A percentile compares a stretch with the other conserved stretches of the same genome.
phyloP scores from a whole-genome alignment of 1,140 invertebrate genomes.

The Oreohelix idahoensis region DNA sequence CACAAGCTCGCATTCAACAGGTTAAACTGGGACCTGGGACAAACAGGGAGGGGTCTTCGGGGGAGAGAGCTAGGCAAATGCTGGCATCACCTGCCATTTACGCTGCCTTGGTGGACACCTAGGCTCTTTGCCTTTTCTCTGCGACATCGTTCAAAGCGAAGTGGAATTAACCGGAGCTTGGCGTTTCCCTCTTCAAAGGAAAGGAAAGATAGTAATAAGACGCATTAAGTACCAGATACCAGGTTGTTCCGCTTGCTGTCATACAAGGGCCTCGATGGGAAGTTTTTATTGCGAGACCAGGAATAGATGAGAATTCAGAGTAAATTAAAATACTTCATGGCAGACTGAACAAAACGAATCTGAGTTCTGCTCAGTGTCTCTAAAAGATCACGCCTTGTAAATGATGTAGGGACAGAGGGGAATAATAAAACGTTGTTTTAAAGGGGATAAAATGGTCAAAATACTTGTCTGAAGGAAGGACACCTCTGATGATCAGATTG shows the following conservation, averaged over 20 bases:
- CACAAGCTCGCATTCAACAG: conserved; percentile 6
- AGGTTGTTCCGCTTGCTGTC: neutral
- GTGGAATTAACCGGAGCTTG: neutral
- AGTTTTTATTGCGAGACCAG: neutral
- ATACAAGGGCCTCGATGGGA: neutral
- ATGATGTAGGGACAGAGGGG: too few species aligned
- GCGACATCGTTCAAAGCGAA: neutral
- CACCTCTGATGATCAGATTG: too few species aligned
- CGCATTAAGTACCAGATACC: neutral
- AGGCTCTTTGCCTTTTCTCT: neutral
- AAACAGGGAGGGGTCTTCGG: neutral
- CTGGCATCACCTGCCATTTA: conserved; percentile 4
- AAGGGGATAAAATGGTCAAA: too few species aligned
- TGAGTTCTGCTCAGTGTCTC: too few species aligned
- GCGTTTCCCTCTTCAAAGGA: neutral
- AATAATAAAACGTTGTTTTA: too few species aligned
- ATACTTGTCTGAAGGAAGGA: too few species aligned
- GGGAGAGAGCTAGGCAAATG: neutral
- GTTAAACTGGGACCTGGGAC: neutral
- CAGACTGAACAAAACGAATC: neutral
- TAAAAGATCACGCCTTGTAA: neutral
- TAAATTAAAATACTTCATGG: neutral
- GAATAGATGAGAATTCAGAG: neutral
- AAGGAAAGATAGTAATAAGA: neutral
- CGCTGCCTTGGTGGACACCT: neutral